A percentile compares a stretch with the other conserved stretches of the same genome.
Conservation (phyloP, 2,113 vertebrate genomes). For the Heptranchias perlo region DNA sequence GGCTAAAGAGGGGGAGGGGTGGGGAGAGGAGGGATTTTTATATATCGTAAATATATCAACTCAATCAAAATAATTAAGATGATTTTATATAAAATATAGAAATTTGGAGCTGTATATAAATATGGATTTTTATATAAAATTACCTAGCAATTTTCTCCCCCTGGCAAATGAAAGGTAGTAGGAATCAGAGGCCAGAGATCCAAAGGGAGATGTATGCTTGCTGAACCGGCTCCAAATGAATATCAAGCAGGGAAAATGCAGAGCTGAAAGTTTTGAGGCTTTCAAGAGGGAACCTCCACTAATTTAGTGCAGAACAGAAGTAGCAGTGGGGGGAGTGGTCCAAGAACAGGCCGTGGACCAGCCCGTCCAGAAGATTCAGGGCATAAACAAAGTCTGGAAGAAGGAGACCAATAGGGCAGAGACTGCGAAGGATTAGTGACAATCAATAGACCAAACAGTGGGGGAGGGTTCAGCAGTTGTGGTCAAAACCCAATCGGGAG, state of each 20-base stretch:
- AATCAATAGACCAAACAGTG: neutral
- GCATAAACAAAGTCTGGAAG: neutral
- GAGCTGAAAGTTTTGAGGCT: neutral
- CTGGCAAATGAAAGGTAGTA: neutral
- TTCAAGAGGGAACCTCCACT: neutral
- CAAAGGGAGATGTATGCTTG: neutral
- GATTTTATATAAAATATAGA: neutral
- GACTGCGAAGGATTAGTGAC: neutral
- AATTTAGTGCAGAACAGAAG: neutral
- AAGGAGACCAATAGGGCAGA: neutral
- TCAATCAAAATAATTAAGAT: neutral
- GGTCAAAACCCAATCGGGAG: neutral
- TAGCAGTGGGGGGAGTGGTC: neutral
- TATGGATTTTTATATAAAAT: neutral
- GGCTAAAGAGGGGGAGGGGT: too few species aligned
- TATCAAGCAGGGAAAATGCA: neutral
- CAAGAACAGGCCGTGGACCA: neutral
- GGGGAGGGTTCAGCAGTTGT: neutral
- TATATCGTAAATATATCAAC: neutral
- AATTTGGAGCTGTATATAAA: neutral
- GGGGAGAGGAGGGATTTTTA: neutral
- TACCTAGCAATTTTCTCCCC: neutral
- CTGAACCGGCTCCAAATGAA: neutral
- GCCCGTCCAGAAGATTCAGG: too few species aligned
- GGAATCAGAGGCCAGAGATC: neutral